A percentile compares a stretch with the other conserved stretches of the same genome.
Evolutionary conservation across 2,113 vertebrate genomes (phyloP).

Genomic region (Dicerorhinus sumatrensis): DNA sequence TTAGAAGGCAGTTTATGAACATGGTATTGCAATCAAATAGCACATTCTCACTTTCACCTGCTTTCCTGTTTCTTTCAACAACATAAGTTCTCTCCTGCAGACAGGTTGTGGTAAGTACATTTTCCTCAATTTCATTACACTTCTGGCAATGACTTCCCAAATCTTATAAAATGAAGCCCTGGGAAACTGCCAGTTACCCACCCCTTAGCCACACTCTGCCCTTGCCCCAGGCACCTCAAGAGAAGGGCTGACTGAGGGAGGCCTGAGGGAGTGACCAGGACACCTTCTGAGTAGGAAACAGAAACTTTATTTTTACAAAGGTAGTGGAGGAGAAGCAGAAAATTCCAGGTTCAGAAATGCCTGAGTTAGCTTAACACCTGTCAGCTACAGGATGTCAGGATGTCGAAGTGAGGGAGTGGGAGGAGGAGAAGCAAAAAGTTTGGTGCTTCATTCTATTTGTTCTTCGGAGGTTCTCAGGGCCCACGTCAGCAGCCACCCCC

Average conservation of each 20-base stretch:
- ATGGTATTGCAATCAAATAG: background rate
- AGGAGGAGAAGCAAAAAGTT: background rate
- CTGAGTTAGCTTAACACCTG: background rate
- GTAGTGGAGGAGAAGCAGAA: background rate
- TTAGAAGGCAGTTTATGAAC: background rate
- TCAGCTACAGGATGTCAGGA: background rate
- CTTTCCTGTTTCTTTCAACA: background rate
- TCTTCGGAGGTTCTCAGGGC: background rate
- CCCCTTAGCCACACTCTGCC: too few species aligned
- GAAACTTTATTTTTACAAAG: background rate
- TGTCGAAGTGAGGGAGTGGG: background rate
- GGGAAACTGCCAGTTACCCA: background rate
- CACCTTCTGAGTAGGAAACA: background rate
- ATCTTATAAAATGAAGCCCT: background rate
- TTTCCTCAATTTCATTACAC: background rate
- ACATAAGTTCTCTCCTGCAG: background rate
- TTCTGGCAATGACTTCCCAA: background rate
- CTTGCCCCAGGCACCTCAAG: background rate
- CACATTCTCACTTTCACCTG: background rate
- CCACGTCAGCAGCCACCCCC: background rate
- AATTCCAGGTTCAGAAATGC: background rate
- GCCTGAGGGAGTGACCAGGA: background rate
- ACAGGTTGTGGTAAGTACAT: background rate
- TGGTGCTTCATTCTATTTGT: background rate
- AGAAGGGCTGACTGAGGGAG: background rate